phyloP scores from a whole-genome alignment of 2,888 invertebrate genomes.

The Eupeodes luniger region DNA sequence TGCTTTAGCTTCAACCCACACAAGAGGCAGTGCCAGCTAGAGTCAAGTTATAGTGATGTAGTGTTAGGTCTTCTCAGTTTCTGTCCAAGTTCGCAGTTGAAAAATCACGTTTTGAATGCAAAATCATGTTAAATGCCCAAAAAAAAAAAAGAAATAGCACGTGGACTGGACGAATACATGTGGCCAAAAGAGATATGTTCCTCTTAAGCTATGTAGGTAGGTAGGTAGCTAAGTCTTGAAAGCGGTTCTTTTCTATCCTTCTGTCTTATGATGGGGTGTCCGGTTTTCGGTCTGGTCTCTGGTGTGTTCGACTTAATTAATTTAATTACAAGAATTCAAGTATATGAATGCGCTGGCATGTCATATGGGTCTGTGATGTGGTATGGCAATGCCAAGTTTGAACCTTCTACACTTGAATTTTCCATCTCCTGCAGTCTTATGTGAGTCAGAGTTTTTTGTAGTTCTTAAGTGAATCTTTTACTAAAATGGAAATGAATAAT shows the following conservation, averaged over 20 bases:
- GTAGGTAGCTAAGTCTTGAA: constrained; percentile 22
- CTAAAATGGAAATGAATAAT: constrained; percentile 59
- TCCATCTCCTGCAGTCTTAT: constrained; percentile 3
- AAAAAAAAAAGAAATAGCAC: constrained; percentile 58
- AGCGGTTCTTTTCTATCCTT: constrained; percentile 38
- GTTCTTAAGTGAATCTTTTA: constrained; percentile 14
- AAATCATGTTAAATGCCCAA: constrained; percentile 67
- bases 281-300: neutral
- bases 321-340: constrained; percentile 73
- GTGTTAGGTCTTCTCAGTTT: neutral
- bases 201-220: neutral
- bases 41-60: too few species aligned
- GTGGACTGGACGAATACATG: constrained; percentile 31
- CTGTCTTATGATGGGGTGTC: constrained; percentile 36
- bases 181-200: constrained; percentile 5
- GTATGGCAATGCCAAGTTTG: constrained; percentile 26
- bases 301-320: constrained; percentile 76
- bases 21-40: neutral
- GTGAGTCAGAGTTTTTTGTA: neutral
- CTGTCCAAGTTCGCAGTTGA: constrained; percentile 26
- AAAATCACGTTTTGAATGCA: constrained; percentile 75
- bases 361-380: neutral
- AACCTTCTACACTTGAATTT: constrained; percentile 17
- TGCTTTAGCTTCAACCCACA: constrained; percentile 51
- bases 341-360: neutral